These are phyloP conservation scores for Schizotus pectinicornis DNA, from an alignment of 2,888 invertebrate genomes.

Conservation along the genomic window DNA sequence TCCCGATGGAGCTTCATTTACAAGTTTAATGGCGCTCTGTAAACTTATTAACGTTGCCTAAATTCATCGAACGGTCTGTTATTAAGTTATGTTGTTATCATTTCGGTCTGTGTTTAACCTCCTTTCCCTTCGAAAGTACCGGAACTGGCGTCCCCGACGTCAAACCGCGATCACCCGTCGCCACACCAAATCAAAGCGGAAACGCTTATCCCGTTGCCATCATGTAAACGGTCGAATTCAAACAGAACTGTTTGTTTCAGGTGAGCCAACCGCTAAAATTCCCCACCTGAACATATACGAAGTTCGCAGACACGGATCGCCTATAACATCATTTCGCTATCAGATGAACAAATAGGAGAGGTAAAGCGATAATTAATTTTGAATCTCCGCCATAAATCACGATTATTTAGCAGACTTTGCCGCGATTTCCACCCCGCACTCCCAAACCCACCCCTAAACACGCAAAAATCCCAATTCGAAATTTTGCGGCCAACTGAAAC, in stretches of 20 bases:
- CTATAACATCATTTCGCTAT: slow-evolving; percentile 26
- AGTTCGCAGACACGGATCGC: slow-evolving; percentile 14
- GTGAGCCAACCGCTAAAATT: slow-evolving; percentile 4
- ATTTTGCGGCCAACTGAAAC: no score
- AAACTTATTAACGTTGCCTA: slow-evolving; percentile 36
- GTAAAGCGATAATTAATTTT: slow-evolving; percentile 26
- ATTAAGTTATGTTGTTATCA: slow-evolving; percentile 33
- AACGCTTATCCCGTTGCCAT: not conserved
- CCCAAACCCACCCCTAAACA: not conserved
- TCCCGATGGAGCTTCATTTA: slow-evolving; percentile 38
- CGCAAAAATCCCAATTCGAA: no score
- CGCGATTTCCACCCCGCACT: slow-evolving; percentile 9
- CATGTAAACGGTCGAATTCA: slow-evolving; percentile 6
- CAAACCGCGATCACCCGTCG: slow-evolving; percentile 19
- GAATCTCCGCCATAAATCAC: slow-evolving; percentile 16
- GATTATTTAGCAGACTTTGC: slow-evolving; percentile 14
- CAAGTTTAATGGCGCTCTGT: slow-evolving; percentile 37
- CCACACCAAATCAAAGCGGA: slow-evolving; percentile 13
- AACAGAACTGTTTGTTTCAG: slow-evolving; percentile 2
- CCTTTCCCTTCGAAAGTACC: slow-evolving; percentile 22
- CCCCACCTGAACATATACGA: slow-evolving; percentile 10
- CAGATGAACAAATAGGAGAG: slow-evolving; percentile 28
- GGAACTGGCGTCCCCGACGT: slow-evolving; percentile 9
- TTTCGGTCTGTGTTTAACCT: slow-evolving; percentile 30
- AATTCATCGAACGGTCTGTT: slow-evolving; percentile 31